Evolutionary conservation across 2,888 invertebrate species (phyloP).

Genomic region (Atherix ibis): DNA sequence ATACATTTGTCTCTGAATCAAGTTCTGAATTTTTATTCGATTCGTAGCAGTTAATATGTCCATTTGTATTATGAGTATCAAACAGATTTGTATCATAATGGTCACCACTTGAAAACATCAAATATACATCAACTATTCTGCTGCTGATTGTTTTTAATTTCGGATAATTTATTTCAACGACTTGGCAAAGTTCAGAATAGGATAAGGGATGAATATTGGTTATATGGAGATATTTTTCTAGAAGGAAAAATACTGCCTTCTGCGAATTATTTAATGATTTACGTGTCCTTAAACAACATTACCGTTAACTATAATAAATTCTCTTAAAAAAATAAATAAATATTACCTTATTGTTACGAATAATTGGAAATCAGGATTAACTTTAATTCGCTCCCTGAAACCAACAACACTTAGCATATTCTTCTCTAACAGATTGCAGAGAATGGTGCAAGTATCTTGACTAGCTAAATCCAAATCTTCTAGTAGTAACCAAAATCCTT

Average conservation of each 20-base stretch:
- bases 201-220: slow-evolving; percentile 68
- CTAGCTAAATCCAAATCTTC: slow-evolving; percentile 94
- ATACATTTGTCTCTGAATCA: slow-evolving; percentile 12
- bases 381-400: slow-evolving; percentile 64
- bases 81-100: slow-evolving; percentile 38
- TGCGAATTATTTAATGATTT: slow-evolving; percentile 26
- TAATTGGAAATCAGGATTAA: slow-evolving; percentile 76
- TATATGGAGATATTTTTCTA: slow-evolving; percentile 70
- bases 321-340: no score
- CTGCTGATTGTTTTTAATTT: slow-evolving; percentile 53
- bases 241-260: slow-evolving; percentile 47
- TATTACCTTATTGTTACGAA: slow-evolving; percentile 76
- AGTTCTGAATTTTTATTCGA: slow-evolving; percentile 1
- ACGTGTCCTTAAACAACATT: slow-evolving; percentile 20
- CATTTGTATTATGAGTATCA: no score
- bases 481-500: slow-evolving; percentile 81
- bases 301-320: neutral
- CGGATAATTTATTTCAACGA: slow-evolving; percentile 54
- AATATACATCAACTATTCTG: slow-evolving; percentile 68
- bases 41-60: no score
- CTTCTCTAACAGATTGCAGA: slow-evolving; percentile 73
- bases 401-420: slow-evolving; percentile 73
- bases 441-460: slow-evolving; percentile 77
- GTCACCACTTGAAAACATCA: slow-evolving; percentile 58
- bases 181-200: slow-evolving; percentile 53